phyloP scores from a whole-genome alignment of 1,140 invertebrate genomes.

The Oryzaephilus surinamensis region DNA sequence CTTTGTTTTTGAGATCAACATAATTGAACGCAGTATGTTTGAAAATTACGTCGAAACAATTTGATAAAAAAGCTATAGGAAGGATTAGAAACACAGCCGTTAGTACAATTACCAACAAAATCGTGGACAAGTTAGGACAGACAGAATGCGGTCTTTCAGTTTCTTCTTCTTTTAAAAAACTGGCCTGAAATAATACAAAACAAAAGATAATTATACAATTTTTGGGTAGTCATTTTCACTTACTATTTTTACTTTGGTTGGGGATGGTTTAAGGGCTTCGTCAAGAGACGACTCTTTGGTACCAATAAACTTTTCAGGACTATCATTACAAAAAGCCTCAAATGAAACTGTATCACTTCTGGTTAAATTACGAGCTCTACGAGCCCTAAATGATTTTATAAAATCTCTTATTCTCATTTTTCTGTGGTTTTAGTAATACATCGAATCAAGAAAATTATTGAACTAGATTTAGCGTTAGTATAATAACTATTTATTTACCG shows the following conservation, averaged over 20 bases:
- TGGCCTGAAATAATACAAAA: conserved; percentile 2
- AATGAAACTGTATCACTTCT: conserved; percentile 38
- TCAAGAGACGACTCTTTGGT: conserved; percentile 37
- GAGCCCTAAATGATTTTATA: conserved; percentile 7
- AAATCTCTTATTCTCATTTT: conserved; percentile 10
- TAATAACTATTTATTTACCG: no score
- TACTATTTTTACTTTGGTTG: conserved; percentile 21
- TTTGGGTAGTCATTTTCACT: neutral
- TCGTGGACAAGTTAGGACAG: conserved; percentile 27
- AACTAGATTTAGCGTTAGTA: no score
- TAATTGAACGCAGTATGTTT: no score
- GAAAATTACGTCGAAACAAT: conserved; percentile 30
- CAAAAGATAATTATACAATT: neutral
- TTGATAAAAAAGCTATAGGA: conserved; percentile 29
- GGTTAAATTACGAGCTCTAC: conserved; percentile 6
- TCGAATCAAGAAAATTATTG: no score
- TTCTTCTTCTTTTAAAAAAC: conserved; percentile 11
- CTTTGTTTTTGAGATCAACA: no score
- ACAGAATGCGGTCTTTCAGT: conserved; percentile 15
- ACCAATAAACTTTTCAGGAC: conserved; percentile 30
- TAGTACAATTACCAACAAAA: conserved; percentile 25
- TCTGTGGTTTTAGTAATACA: no score
- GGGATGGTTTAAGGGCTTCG: conserved; percentile 33
- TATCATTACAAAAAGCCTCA: conserved; percentile 45
- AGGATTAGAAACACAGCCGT: conserved; percentile 31